Conservation (phyloP, 1,140 invertebrate genomes). For the Hyles euphorbiae region DNA sequence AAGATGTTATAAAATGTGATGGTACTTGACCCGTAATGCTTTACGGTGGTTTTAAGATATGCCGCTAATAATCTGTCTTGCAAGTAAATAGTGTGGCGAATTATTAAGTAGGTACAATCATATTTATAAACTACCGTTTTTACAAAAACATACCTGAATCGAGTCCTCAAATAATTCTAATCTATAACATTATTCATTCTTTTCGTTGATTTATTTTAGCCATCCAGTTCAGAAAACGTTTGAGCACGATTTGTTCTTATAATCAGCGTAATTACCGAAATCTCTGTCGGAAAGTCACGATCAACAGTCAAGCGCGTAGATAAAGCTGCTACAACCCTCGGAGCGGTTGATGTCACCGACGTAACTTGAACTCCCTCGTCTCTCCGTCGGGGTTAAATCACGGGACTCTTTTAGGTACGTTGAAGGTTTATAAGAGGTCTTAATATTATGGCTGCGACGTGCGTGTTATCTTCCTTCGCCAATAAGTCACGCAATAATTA, state of each 20-base stretch:
- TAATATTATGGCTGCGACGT: constrained; percentile 41
- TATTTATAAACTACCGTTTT: too few species aligned
- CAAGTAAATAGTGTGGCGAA: too few species aligned
- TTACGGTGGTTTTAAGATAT: too few species aligned
- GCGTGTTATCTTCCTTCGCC: constrained; percentile 67
- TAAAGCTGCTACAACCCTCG: constrained; percentile 60
- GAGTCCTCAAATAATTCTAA: too few species aligned
- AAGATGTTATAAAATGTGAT: too few species aligned
- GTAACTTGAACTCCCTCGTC: constrained; percentile 33
- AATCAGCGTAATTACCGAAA: constrained; percentile 69
- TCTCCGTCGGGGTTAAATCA: constrained; percentile 5
- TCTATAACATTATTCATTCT: too few species aligned
- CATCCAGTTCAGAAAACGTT: constrained; percentile 18
- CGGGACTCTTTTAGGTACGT: background rate
- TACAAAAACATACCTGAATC: too few species aligned
- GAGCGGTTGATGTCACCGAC: constrained; percentile 38
- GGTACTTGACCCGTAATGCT: too few species aligned
- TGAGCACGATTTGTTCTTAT: constrained; percentile 47
- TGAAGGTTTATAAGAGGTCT: constrained; percentile 24
- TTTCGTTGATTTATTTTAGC: too few species aligned
- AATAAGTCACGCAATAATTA: constrained; percentile 74
- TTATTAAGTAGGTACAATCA: too few species aligned
- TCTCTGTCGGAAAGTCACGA: constrained; percentile 67
- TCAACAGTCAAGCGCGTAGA: constrained; percentile 59
- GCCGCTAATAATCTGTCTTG: too few species aligned